Evolutionary conservation across 1,140 invertebrate genomes (phyloP), one percentile per base, ranked within the genome.

Genomic region (Anastatus disparis): DNA sequence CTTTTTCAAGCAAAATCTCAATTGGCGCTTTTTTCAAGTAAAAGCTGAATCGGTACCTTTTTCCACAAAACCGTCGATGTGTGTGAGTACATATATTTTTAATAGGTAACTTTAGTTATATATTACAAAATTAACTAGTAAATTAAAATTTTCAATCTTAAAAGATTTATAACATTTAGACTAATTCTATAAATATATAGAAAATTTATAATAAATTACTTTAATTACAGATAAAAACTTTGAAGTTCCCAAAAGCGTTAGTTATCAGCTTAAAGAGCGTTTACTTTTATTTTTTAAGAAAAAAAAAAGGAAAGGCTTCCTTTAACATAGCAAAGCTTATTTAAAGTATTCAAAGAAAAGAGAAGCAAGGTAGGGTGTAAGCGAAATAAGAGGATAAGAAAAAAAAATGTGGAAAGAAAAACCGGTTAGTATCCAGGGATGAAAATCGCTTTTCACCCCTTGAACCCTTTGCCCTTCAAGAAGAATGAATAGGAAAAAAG

Each of bases 401-500:
- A 48, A 58, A 22, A 20, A 67, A 58, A 58, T n/a, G n/a, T n/a
- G n/a, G n/a, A n/a, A n/a, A n/a, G n/a, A 52, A 2, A 52, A 31
- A 27, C 29, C 31, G 26, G 22, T 42, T 42, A 53, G 26, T 44
- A 29, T 63, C n/a, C n/a, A n/a, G 35, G 35, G 29, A 68, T 70
- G 40, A 56, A n/a, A 63, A 70, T 70, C 59, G 68, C 27, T 63
- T 70, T 70, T 56, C 50, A 63, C 35, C 59, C 59, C 40, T 26
- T 67, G 31, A 42, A 10, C 55, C 50, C 10, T 26, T 22, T 63
- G 26, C 44, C 12, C 44, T 64, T 64, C 59, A 20, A 71, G 55
- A 69, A 52, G 66, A 70, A 52, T 26, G 56, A 52, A 56, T 53
- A 63, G 66, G 71, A 73, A 74, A n/a, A n/a, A n/a, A n/a, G n/a